Conservation (phyloP, 64 coral and sea anemone species). For the Dendrophyllia cribrosa region DNA sequence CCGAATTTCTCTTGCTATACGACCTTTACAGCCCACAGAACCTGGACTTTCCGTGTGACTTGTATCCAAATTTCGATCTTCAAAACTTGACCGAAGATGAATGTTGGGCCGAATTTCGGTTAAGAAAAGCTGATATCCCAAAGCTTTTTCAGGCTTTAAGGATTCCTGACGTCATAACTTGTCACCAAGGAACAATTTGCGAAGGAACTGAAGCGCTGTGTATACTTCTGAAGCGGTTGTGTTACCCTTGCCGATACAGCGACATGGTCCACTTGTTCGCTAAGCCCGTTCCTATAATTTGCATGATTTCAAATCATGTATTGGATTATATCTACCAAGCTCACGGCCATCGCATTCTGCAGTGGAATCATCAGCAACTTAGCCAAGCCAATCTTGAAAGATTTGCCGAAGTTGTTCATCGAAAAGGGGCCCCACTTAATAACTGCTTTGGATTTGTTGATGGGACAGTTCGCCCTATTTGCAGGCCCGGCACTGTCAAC, state of each 20-base stretch:
- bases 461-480: too few relatives aligned
- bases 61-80: conserved; percentile 51
- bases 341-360: conserved; percentile 53
- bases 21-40: conserved; percentile 48
- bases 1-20: conserved; percentile 65
- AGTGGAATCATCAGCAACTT: conserved; percentile 53
- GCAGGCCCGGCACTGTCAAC: too few relatives aligned
- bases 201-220: conserved; percentile 61
- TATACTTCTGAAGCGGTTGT: conserved; percentile 56
- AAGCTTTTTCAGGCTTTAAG: conserved; percentile 20
- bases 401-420: conserved; percentile 40
- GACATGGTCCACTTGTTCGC: conserved; percentile 58
- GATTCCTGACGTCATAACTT: conserved; percentile 47
- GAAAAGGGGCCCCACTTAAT: conserved; percentile 30
- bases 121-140: conserved; percentile 45
- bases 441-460: conserved; percentile 7
- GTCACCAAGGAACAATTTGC: conserved; percentile 50
- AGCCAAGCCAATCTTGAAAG: conserved; percentile 45
- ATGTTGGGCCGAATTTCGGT: conserved; percentile 58
- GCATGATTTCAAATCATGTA: conserved; percentile 54
- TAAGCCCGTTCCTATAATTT: conserved; percentile 21
- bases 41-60: conserved; percentile 42
- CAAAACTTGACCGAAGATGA: conserved; percentile 42
- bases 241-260: conserved; percentile 52
- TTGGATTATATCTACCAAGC: conserved; percentile 53